Evolutionary conservation across 2,888 invertebrate genomes (phyloP), one percentile per base, ranked within the genome.

Genomic region (Acanthosepion lycidas): DNA sequence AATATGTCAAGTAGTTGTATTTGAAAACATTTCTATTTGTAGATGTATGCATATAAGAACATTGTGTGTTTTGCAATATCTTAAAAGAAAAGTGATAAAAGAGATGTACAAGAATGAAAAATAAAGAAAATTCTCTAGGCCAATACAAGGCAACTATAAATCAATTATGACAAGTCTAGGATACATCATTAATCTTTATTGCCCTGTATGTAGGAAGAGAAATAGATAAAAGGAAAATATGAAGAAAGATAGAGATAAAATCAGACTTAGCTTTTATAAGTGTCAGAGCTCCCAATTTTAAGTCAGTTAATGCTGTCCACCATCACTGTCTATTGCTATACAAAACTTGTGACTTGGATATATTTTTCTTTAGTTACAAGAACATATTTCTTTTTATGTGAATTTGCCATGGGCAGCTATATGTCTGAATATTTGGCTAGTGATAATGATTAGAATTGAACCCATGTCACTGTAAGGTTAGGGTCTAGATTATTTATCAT

Each of bases 101-200:
- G 6, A 78, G 28, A 26, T 78, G 28, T 78, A 78, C 78, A 78
- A 28, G 28, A 78, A 64, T 64, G 26, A 64, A 55, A 78, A 78
- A n/a, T 78, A 78, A 78, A 78, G n/a, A 78, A 28, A 78, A 78
- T 28, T 78, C 28, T 64, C 8, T 28, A 26, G n/a, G 28, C 28
- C 78, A 78, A 78, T 78, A 12, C 78, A 78, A 28, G 28, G 78
- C n/a, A n/a, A 26, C 78, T 78, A 78, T 78, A 78, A 78, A 78
- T 78, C 78, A 78, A 78, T 78, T 78, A 78, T 78, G 78, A 78
- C 78, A 78, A 78, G 78, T 78, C 78, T 78, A 78, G 5, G 78
- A 28, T 28, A 78, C 78, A 78, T 78, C 78, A 28, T 78, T 78
- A 78, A 78, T 78, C 78, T 78, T 78, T 78, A 78, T 78, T 78